A percentile compares a stretch with the other conserved stretches of the same genome.
These are phyloP conservation scores for Eretmodus cyanostictus DNA, from an alignment of 2,113 vertebrate species.

Conservation along the genomic window DNA sequence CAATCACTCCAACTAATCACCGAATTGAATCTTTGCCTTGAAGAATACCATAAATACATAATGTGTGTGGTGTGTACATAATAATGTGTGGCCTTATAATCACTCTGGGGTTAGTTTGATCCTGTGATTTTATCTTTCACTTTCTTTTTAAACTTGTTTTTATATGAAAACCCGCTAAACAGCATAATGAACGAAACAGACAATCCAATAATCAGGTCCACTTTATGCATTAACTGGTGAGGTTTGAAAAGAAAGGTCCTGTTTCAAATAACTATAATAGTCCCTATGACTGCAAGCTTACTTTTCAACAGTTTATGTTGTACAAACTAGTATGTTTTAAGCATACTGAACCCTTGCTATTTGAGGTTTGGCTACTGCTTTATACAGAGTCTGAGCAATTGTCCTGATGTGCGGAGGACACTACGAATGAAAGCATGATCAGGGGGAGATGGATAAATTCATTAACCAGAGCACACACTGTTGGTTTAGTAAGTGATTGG, in stretches of 20 bases:
- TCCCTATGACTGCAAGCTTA: neutral
- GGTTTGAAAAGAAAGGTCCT: neutral
- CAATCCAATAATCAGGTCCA: neutral
- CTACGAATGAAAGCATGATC: neutral
- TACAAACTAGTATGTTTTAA: neutral
- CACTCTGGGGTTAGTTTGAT: neutral
- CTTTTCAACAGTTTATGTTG: neutral
- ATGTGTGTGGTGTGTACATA: neutral
- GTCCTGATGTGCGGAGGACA: neutral
- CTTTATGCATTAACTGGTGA: neutral
- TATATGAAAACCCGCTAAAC: neutral
- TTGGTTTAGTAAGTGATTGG: constrained; percentile 4
- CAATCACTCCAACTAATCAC: neutral
- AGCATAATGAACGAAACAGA: neutral
- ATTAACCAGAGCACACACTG: constrained; percentile 10
- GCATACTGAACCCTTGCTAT: neutral
- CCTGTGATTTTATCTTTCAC: neutral
- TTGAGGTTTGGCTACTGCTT: neutral
- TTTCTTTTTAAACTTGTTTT: neutral
- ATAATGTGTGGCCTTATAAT: neutral
- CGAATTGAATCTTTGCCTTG: neutral
- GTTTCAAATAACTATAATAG: neutral
- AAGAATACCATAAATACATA: neutral
- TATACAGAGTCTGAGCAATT: neutral
- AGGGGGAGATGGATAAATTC: constrained; percentile 18